phyloP scores from a whole-genome alignment of 2,113 vertebrate species.

The Rhynchomys soricoides region DNA sequence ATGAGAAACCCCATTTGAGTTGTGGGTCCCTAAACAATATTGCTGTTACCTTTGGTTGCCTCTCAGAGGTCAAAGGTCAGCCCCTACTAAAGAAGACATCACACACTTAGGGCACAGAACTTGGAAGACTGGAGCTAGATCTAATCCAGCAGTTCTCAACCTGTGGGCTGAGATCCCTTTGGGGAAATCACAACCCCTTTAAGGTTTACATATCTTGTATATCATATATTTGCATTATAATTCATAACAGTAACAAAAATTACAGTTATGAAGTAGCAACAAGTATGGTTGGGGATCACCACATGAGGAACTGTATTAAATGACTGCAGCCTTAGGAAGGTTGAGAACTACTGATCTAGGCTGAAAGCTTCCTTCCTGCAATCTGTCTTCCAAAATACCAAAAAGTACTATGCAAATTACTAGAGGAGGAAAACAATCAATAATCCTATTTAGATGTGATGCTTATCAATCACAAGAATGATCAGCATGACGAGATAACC shows the following conservation, averaged over 20 bases:
- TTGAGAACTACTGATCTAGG: not conserved
- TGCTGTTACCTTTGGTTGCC: not conserved
- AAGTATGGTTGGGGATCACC: not conserved
- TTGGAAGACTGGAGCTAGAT: not conserved
- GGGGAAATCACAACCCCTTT: too few relatives aligned
- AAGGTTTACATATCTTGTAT: not conserved
- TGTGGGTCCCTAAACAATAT: not conserved
- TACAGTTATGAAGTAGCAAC: not conserved
- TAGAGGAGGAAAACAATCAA: not conserved
- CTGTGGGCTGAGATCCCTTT: not conserved
- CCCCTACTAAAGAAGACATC: not conserved
- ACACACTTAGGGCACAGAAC: not conserved
- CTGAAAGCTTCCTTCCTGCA: not conserved
- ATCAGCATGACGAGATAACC: not conserved
- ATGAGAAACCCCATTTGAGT: not conserved
- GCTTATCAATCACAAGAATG: not conserved
- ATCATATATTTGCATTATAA: not conserved
- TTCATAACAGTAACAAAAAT: not conserved
- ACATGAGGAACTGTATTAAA: not conserved
- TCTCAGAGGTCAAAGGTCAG: not conserved
- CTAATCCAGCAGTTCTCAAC: not conserved
- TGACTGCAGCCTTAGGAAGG: not conserved
- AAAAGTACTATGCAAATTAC: not conserved
- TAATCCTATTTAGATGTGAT: not conserved
- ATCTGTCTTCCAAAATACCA: not conserved